Conservation (phyloP, 2,797 vertebrate species). For the Urocyon cinereoargenteus region DNA sequence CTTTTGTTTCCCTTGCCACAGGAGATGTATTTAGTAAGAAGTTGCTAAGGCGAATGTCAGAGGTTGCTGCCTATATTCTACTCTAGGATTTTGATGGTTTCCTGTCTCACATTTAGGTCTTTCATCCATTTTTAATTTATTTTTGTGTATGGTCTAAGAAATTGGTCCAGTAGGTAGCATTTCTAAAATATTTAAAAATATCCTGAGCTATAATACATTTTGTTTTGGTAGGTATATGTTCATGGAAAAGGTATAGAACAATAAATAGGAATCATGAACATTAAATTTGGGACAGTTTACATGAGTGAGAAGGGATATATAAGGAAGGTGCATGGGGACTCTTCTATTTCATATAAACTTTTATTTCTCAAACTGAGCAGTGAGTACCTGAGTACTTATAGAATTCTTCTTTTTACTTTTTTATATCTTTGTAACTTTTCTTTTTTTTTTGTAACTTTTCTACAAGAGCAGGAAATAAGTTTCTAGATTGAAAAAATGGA, state of each 20-base stretch:
- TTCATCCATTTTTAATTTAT: neutral
- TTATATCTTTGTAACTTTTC: neutral
- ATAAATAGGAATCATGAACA: neutral
- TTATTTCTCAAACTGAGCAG: slow-evolving; percentile 13
- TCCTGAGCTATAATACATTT: neutral
- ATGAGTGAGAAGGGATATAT: neutral
- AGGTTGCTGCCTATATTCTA: neutral
- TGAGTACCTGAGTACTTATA: neutral
- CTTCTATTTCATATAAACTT: neutral
- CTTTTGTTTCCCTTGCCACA: neutral
- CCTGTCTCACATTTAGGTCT: neutral
- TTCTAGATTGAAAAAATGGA: neutral
- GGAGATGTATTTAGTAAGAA: neutral
- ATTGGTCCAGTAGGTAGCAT: neutral
- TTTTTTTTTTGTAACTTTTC: neutral
- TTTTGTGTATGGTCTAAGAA: neutral
- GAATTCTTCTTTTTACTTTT: neutral
- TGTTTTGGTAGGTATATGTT: neutral
- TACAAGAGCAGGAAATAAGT: neutral
- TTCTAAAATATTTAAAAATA: slow-evolving; percentile 17
- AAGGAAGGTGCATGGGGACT: neutral
- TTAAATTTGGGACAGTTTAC: neutral
- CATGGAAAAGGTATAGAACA: neutral
- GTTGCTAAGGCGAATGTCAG: neutral
- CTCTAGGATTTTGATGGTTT: neutral